These are phyloP conservation scores for Nasonovia ribisnigri DNA, from an alignment of 2,888 invertebrate genomes.

Conservation along the genomic window DNA sequence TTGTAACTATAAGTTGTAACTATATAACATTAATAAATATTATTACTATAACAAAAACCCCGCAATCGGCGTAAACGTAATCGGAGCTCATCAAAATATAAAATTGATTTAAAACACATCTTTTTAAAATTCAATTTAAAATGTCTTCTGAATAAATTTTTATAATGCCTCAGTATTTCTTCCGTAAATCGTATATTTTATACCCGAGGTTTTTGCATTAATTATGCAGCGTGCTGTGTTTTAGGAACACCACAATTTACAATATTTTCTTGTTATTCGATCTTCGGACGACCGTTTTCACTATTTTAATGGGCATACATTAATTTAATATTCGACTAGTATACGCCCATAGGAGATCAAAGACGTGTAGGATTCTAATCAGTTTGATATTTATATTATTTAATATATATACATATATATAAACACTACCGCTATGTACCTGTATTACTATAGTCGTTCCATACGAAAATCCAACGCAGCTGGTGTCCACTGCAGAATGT, in stretches of 20 bases:
- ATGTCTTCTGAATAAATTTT: neutral
- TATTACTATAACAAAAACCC: neutral
- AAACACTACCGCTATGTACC: neutral
- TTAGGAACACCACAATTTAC: neutral
- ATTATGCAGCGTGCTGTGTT: neutral
- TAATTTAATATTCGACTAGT: neutral
- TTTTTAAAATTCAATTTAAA: neutral
- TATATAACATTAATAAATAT: neutral
- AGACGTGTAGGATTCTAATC: neutral
- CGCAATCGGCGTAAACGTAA: too few species aligned
- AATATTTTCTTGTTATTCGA: neutral
- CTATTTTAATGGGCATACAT: neutral
- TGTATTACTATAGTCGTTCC: neutral
- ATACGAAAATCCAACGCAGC: conserved; percentile 16
- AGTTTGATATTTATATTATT: neutral
- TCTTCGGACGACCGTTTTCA: neutral
- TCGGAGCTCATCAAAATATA: neutral
- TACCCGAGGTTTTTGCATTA: neutral
- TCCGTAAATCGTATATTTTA: neutral
- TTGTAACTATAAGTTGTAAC: neutral
- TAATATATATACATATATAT: neutral
- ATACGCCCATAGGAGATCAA: neutral
- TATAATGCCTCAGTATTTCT: neutral
- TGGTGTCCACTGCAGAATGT: conserved; percentile 17
- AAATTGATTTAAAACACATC: neutral